These are phyloP conservation scores for Troilus luridus DNA, from an alignment of 2,888 invertebrate species.

Conservation along the genomic window DNA sequence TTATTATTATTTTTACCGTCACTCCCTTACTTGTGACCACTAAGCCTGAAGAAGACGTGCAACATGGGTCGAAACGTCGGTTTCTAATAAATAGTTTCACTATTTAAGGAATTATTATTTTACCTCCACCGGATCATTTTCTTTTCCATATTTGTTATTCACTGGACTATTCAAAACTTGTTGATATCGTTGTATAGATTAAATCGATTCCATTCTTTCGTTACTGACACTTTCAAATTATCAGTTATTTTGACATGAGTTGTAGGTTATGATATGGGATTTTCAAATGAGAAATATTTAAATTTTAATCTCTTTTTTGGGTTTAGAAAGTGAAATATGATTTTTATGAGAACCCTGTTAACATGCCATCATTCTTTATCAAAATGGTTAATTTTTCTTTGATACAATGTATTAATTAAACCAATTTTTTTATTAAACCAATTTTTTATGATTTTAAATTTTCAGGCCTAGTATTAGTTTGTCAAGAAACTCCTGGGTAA, in stretches of 20 bases:
- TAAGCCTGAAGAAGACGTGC: too few relatives aligned
- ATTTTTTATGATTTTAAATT: not conserved
- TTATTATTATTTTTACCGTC: too few relatives aligned
- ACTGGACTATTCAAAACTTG: too few relatives aligned
- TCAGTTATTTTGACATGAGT: not conserved
- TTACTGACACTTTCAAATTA: not conserved
- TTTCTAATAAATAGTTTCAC: too few relatives aligned
- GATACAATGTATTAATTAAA: not conserved
- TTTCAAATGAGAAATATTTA: not conserved
- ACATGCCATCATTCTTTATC: not conserved
- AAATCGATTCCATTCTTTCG: not conserved
- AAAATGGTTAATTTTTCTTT: not conserved
- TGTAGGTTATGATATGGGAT: not conserved
- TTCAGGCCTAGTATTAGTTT: not conserved
- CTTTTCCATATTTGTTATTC: too few relatives aligned
- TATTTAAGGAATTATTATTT: too few relatives aligned
- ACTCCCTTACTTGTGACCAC: too few relatives aligned
- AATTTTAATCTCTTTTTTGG: not conserved
- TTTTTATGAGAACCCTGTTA: not conserved
- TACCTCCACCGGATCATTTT: too few relatives aligned
- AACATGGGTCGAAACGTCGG: too few relatives aligned
- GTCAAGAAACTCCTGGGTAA: not conserved
- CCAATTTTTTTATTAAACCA: not conserved
- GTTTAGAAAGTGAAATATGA: conserved; percentile 27
- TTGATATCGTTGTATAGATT: not conserved